Evolutionary conservation across 2,113 vertebrate species (phyloP).

Genomic region (Thamnaconus septentrionalis): DNA sequence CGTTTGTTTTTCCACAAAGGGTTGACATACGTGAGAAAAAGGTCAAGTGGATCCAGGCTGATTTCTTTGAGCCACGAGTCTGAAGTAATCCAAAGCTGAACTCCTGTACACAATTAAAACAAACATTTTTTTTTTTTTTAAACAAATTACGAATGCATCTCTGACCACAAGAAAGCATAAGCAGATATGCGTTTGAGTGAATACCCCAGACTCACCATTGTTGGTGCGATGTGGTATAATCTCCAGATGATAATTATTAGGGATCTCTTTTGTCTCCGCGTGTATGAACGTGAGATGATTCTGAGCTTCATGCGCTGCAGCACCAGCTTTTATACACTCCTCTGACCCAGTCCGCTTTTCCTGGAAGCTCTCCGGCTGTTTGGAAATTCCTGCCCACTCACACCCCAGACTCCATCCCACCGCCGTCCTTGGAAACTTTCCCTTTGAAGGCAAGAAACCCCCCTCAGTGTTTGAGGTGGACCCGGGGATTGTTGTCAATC

Average conservation of each 20-base stretch:
- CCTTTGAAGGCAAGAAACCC: not conserved
- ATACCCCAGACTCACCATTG: conserved; percentile 60
- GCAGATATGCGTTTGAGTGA: not conserved
- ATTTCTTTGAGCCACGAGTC: conserved; percentile 7
- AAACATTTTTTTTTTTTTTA: too few species aligned
- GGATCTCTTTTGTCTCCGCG: conserved; percentile 11
- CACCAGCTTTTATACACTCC: conserved; percentile 27
- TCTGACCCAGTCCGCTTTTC: conserved; percentile 20
- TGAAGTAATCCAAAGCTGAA: conserved; percentile 26
- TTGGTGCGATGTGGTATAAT: not conserved
- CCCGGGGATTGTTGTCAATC: not conserved
- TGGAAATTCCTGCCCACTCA: conserved; percentile 54
- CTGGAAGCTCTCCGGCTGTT: conserved; percentile 32
- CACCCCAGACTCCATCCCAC: not conserved
- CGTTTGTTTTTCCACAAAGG: too few species aligned
- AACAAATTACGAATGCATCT: not conserved
- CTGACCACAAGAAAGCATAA: not conserved
- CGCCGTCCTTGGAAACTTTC: not conserved
- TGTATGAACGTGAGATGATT: not conserved
- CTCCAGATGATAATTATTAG: not conserved
- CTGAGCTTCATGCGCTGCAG: conserved; percentile 4
- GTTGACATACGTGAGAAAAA: conserved; percentile 53
- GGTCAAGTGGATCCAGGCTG: conserved; percentile 17
- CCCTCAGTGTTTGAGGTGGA: not conserved
- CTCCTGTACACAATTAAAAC: conserved; percentile 25